Percentiles rank a stretch among this genome's conserved stretches.
phyloP scores from a whole-genome alignment of 2,888 invertebrate species.

The Epistrophe grossulariae region DNA sequence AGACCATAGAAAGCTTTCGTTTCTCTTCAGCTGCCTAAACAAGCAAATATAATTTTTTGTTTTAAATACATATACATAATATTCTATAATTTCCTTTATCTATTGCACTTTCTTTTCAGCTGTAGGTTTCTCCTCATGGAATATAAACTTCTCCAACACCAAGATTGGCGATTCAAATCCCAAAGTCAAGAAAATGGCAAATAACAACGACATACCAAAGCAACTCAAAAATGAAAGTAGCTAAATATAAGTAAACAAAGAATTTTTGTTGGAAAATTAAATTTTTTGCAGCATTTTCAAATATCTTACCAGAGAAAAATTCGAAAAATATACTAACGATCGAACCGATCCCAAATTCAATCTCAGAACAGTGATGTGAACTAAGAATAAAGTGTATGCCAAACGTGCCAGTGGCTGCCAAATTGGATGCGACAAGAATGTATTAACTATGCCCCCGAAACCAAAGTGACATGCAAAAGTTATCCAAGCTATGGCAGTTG shows the following conservation, averaged over 20 bases:
- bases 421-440: constrained; percentile 63
- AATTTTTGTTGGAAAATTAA: background rate
- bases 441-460: constrained; percentile 72
- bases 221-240: constrained; percentile 63
- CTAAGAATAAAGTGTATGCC: constrained; percentile 71
- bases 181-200: constrained; percentile 56
- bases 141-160: background rate
- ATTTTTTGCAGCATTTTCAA: background rate
- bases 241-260: constrained; percentile 21
- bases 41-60: background rate
- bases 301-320: constrained; percentile 48
- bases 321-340: constrained; percentile 47
- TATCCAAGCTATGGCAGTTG: constrained; percentile 72
- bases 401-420: constrained; percentile 76
- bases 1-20: too few relatives aligned
- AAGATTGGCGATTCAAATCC: background rate
- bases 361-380: constrained; percentile 65
- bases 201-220: constrained; percentile 57
- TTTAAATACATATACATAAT: too few relatives aligned
- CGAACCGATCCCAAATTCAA: constrained; percentile 39
- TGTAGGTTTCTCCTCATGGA: background rate
- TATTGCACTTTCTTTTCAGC: background rate
- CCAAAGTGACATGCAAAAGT: constrained; percentile 75
- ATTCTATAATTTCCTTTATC: too few relatives aligned
- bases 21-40: too few relatives aligned